These are phyloP conservation scores for Yoshiicerus persimilis DNA, from an alignment of 1,140 invertebrate genomes.

Conservation along the genomic window DNA sequence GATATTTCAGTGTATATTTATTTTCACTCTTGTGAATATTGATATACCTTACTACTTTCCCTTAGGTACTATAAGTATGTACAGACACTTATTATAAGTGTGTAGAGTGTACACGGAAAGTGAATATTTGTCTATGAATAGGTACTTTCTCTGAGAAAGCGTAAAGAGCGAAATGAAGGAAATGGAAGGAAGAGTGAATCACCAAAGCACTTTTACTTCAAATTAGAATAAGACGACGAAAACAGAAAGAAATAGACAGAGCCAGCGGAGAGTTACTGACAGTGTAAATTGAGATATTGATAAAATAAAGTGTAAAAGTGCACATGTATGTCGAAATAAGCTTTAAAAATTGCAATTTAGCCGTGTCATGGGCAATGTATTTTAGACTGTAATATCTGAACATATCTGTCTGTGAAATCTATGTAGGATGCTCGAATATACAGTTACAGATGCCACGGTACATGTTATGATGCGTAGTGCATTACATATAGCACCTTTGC, in stretches of 20 bases:
- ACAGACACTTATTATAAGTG: not conserved
- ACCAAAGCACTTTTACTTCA: not conserved
- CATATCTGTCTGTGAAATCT: not conserved
- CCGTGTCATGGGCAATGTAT: slow-evolving; percentile 6
- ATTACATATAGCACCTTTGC: too few relatives aligned
- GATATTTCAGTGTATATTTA: too few relatives aligned
- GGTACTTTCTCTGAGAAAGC: not conserved
- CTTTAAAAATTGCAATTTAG: slow-evolving; percentile 19
- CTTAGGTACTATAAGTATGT: not conserved
- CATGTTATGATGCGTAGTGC: too few relatives aligned
- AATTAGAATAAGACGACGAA: slow-evolving; percentile 10
- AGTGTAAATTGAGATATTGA: slow-evolving; percentile 13
- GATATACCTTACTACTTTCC: not conserved
- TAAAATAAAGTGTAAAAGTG: slow-evolving; percentile 21
- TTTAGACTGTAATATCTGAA: not conserved
- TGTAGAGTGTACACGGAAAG: not conserved
- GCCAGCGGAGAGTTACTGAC: not conserved
- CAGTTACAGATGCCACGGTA: too few relatives aligned
- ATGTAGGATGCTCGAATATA: too few relatives aligned
- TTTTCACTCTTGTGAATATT: too few relatives aligned
- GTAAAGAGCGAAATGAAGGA: not conserved
- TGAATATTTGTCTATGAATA: not conserved
- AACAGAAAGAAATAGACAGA: not conserved
- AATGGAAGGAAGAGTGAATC: not conserved
- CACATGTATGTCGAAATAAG: slow-evolving; percentile 19